These are phyloP conservation scores for Semnornis frantzii DNA, from an alignment of 2,113 vertebrate species.

Conservation along the genomic window DNA sequence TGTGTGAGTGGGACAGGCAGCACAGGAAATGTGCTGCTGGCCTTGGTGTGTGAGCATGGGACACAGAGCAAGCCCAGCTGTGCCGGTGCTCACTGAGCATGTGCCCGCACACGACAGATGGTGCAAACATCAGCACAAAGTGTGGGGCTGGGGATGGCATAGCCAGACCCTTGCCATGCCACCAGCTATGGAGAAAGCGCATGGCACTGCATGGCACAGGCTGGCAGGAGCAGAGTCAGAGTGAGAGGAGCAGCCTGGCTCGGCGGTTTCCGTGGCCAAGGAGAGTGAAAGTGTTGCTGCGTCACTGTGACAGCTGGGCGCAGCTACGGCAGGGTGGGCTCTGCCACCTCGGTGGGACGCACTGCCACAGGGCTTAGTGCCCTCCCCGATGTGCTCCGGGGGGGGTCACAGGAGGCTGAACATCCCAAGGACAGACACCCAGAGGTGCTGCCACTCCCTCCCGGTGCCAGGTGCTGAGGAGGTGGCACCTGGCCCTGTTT, in stretches of 20 bases:
- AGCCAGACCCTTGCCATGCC: fast-evolving
- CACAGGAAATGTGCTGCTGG: background rate
- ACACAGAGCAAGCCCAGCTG: background rate
- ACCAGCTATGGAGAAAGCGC: background rate
- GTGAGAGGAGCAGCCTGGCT: background rate
- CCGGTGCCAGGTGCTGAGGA: background rate
- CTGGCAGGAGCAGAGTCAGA: background rate
- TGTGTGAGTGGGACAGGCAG: background rate
- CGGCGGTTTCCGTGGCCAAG: background rate
- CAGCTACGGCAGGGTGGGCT: background rate
- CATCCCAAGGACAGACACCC: background rate
- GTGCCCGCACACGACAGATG: background rate
- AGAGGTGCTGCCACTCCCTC: background rate
- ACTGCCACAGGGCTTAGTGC: background rate
- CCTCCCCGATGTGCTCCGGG: background rate
- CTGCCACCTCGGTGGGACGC: background rate
- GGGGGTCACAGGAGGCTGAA: background rate
- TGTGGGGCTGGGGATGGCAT: background rate
- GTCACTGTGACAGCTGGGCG: background rate
- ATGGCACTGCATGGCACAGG: background rate
- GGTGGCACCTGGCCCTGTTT: background rate
- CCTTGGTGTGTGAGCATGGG: background rate
- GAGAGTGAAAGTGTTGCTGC: slow-evolving; percentile 25
- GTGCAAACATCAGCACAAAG: background rate
- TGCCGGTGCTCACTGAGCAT: background rate